phyloP scores from a whole-genome alignment of 2,113 vertebrate species.

The Sebastes fasciatus region DNA sequence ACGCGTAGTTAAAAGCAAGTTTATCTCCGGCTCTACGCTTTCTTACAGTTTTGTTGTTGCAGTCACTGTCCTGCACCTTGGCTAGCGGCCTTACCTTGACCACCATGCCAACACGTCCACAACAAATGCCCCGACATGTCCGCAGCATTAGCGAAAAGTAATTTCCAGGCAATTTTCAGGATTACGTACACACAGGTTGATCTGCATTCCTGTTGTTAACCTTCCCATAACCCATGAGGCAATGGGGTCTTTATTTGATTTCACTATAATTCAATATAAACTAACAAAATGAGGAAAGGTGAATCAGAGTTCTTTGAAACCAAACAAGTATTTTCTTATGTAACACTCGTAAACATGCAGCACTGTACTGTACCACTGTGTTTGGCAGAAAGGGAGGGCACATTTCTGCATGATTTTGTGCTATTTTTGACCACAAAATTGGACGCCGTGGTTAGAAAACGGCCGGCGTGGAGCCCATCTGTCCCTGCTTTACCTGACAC shows the following conservation, averaged over 20 bases:
- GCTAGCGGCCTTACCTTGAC: not conserved
- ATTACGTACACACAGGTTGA: not conserved
- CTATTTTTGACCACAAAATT: not conserved
- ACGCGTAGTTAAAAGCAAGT: no score
- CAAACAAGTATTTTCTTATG: not conserved
- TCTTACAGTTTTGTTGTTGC: no score
- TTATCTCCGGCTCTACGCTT: no score
- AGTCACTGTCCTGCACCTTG: no score
- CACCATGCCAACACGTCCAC: not conserved
- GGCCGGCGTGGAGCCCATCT: not conserved
- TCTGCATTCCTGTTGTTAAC: slow-evolving; percentile 1
- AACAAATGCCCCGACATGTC: not conserved
- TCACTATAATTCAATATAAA: not conserved
- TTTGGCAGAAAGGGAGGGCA: not conserved
- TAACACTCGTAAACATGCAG: not conserved
- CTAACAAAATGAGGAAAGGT: not conserved
- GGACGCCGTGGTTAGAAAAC: no score
- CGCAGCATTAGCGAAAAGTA: not conserved
- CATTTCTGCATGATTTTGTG: not conserved
- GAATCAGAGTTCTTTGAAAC: not conserved
- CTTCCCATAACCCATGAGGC: not conserved
- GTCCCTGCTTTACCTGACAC: slow-evolving; percentile 40
- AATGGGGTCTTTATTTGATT: not conserved
- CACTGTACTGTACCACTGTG: not conserved
- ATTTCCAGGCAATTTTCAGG: not conserved